Evolutionary conservation across 2,888 invertebrate species (phyloP).

Genomic region (Agrotis exclamationis): DNA sequence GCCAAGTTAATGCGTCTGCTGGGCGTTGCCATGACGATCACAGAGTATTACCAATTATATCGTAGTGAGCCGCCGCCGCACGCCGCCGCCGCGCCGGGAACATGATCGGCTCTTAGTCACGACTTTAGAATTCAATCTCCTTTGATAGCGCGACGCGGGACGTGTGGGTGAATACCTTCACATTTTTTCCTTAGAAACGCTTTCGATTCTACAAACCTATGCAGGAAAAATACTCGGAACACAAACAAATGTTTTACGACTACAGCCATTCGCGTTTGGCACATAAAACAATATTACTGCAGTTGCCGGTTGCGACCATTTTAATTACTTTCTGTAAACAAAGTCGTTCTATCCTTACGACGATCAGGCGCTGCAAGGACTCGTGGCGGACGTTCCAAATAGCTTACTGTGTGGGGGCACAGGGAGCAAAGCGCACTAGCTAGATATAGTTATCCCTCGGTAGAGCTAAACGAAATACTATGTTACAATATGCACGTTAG

Average conservation of each 20-base stretch:
- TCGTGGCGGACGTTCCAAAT: neutral
- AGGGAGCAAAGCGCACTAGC: neutral
- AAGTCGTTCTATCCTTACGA: conserved; percentile 43
- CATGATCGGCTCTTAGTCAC: conserved; percentile 28
- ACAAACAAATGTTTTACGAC: conserved; percentile 52
- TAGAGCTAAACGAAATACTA: too few relatives aligned
- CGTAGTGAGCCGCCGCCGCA: neutral
- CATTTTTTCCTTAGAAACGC: conserved; percentile 36
- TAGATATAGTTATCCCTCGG: neutral
- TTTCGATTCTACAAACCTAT: conserved; percentile 33
- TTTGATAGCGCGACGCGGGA: conserved; percentile 14
- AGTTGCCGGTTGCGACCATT: conserved; percentile 51
- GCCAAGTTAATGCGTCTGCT: conserved; percentile 49
- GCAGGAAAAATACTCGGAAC: conserved; percentile 45
- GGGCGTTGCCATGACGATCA: conserved; percentile 44
- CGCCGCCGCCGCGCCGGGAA: neutral
- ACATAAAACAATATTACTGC: conserved; percentile 54
- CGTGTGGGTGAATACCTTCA: conserved; percentile 14
- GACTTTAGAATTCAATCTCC: conserved; percentile 20
- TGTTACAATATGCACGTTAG: neutral
- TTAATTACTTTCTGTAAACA: conserved; percentile 60
- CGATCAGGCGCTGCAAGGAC: conserved; percentile 7
- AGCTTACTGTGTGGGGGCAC: neutral
- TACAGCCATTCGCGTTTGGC: conserved; percentile 42
- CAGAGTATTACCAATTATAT: conserved; percentile 9